Conservation (phyloP, 2,113 vertebrate genomes). For the Megalops atlanticus region DNA sequence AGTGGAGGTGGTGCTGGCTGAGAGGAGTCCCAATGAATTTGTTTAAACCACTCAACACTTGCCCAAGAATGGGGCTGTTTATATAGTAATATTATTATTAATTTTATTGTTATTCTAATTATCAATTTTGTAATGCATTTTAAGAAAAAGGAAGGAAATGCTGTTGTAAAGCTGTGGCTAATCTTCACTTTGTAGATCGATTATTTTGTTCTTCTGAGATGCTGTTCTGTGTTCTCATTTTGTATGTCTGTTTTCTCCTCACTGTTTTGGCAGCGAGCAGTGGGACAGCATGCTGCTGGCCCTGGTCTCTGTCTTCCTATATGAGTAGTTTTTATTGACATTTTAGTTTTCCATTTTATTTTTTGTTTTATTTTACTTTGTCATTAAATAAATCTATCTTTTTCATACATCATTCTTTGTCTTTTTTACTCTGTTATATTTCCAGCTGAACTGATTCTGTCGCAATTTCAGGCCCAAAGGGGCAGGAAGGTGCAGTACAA, state of each 20-base stretch:
- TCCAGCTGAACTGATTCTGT: too few relatives aligned
- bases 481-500: too few relatives aligned
- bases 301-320: too few relatives aligned
- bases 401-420: slow-evolving; percentile 81
- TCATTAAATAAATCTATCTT: slow-evolving; percentile 99
- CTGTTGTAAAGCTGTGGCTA: slow-evolving; percentile 90
- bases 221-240: slow-evolving; percentile 81
- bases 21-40: slow-evolving; percentile 67
- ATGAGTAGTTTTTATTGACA: too few relatives aligned
- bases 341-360: slow-evolving; percentile 86
- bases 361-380: slow-evolving; percentile 92
- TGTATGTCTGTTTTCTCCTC: slow-evolving; percentile 78
- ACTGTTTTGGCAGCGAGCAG: too few relatives aligned
- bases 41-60: slow-evolving; percentile 82
- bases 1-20: slow-evolving; percentile 67
- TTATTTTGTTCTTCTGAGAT: slow-evolving; percentile 87
- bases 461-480: too few relatives aligned
- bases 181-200: slow-evolving; percentile 93
- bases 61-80: slow-evolving; percentile 75
- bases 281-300: too few relatives aligned
- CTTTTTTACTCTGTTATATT: too few relatives aligned
- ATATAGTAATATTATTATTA: slow-evolving; percentile 62
- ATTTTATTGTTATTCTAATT: slow-evolving; percentile 81
- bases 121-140: slow-evolving; percentile 71
- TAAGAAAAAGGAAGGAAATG: slow-evolving; percentile 73